Evolutionary conservation across 2,113 vertebrate species (phyloP), one percentile per base, ranked within the genome.

Genomic region (Ceratotherium simum): DNA sequence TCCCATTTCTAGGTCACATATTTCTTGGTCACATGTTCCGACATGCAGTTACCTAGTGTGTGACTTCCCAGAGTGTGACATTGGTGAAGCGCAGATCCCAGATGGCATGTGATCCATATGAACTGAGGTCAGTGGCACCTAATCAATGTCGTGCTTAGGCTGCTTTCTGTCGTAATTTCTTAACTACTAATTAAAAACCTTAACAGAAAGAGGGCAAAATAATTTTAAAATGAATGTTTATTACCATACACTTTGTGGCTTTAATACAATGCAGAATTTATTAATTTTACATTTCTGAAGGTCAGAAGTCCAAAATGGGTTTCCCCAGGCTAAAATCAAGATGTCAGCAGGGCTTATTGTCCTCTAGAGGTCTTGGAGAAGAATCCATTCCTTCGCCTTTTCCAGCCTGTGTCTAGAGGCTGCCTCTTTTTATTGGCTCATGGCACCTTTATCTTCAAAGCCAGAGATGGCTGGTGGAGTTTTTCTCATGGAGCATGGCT

Each of bases 1-100:
- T 72, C 51, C 60, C 62, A 62, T 95, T 97, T 87, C 67, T 84
- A 25, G 83, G 76, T 91, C 79, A 76, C 48, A 27, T 72, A 62
- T 78, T 96, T 95, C 51, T 92, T 84, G 73, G 56, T 83, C 73
- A 92, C 90, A 36, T 86, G 78, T 87, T 87, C 60, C 96, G 81
- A 64, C 48, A 21, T 72, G 69, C 14, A 17, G 42, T 91, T 89
- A 42, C 23, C 48, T 58, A 79, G 10, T 39, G 70, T 76, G 36
- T 88, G 70, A 70, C 67, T 83, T 23, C 51, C 42, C 14, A 36
- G 70, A 69, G 36, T 54, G 23, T 83, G 72, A 78, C 23, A 21
- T 31, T 79, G 64, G 42, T 69, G 23, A 94, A 56, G 20, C 56
- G 76, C 51, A 27, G 36, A 67, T 89, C 91, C 54, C 39, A 73